Conservation (phyloP, 2,888 invertebrate genomes). For the Emmelina monodactyla region DNA sequence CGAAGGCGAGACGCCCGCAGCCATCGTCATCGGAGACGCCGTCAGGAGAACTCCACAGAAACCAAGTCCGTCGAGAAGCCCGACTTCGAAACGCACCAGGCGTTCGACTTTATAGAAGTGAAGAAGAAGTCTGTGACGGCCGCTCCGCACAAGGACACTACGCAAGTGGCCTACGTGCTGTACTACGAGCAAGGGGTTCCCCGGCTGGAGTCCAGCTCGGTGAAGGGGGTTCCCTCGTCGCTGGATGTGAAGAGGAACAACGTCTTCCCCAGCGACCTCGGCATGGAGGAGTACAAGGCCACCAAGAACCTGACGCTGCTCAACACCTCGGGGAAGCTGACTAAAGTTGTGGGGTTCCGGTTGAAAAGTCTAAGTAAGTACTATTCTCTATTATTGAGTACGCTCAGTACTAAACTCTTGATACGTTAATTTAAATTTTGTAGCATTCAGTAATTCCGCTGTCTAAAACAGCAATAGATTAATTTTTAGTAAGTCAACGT, state of each 20-base stretch:
- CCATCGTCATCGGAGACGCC: constrained; percentile 45
- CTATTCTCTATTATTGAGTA: not conserved
- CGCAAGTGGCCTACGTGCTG: constrained; percentile 48
- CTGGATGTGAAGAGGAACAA: constrained; percentile 37
- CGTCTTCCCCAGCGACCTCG: constrained; percentile 42
- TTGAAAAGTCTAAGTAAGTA: constrained; percentile 52
- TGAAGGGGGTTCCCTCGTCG: constrained; percentile 32
- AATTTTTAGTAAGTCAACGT: no score
- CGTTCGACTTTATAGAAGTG: constrained; percentile 31
- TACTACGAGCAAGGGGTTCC: constrained; percentile 52
- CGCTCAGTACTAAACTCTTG: no score
- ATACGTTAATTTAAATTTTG: no score
- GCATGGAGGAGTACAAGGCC: constrained; percentile 35
- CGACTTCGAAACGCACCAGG: constrained; percentile 27
- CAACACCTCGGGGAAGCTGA: constrained; percentile 43
- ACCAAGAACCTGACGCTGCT: constrained; percentile 46
- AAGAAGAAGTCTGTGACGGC: constrained; percentile 34
- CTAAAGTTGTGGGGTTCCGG: constrained; percentile 48
- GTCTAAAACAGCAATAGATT: no score
- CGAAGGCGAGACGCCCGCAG: constrained; percentile 34
- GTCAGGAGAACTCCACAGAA: constrained; percentile 40
- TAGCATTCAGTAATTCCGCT: no score
- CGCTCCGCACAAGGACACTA: constrained; percentile 28
- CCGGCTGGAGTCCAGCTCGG: constrained; percentile 27
- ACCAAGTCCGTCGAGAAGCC: constrained; percentile 24